Evolutionary conservation across 2,113 vertebrate species (phyloP).

Genomic region (Ia io): DNA sequence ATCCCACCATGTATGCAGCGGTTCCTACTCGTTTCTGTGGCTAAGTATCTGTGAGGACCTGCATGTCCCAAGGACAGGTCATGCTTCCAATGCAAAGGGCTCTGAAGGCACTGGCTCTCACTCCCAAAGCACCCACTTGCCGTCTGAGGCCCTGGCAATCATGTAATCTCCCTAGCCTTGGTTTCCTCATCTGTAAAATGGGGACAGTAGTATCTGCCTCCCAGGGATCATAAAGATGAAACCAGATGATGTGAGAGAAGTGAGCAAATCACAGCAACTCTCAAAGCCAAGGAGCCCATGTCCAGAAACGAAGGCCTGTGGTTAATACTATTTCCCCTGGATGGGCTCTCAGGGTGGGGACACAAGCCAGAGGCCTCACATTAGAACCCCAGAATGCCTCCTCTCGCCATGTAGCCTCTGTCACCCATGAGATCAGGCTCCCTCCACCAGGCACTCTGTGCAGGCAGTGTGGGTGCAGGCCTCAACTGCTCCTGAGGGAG

Average conservation of each 20-base stretch:
- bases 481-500: neutral
- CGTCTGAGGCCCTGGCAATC: neutral
- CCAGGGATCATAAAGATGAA: neutral
- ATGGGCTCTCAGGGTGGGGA: neutral
- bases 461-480: neutral
- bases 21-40: neutral
- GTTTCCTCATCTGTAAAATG: neutral
- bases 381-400: neutral
- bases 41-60: neutral
- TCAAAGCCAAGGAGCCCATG: neutral
- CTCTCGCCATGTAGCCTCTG: neutral
- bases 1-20: accelerated
- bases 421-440: neutral
- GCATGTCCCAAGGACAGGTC: neutral
- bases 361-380: neutral
- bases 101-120: neutral
- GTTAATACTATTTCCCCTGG: neutral
- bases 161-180: neutral
- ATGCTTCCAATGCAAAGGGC: too few species aligned
- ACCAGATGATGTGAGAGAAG: neutral
- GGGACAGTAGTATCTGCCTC: neutral
- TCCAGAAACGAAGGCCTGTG: neutral
- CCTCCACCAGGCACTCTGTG: neutral
- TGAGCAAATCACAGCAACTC: too few species aligned
- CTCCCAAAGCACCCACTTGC: neutral